Conservation (phyloP, 2,888 invertebrate species). For the Alsophila aescularia region DNA sequence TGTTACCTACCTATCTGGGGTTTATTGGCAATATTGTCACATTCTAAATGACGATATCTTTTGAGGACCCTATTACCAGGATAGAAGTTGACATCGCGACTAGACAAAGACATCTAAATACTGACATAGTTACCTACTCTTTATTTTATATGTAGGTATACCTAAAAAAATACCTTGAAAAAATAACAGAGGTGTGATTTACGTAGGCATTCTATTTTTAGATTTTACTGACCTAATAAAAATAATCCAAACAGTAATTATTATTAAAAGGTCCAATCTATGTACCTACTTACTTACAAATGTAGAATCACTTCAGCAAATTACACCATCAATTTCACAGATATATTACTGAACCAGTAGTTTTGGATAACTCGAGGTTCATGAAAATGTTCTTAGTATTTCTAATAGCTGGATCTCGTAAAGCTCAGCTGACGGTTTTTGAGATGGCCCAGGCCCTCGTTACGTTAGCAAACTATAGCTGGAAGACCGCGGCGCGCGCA, state of each 20-base stretch:
- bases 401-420: constrained; percentile 3
- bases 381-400: not conserved
- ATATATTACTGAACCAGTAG: not conserved
- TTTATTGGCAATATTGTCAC: too few relatives aligned
- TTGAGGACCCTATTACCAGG: too few relatives aligned
- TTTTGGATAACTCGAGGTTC: not conserved
- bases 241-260: not conserved
- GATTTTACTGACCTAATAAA: constrained; percentile 1
- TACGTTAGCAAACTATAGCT: constrained; percentile 4
- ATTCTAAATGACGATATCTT: too few relatives aligned
- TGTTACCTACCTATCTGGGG: too few relatives aligned
- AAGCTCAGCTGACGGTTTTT: constrained; percentile 66
- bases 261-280: not conserved
- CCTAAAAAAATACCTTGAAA: too few relatives aligned
- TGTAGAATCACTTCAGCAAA: not conserved
- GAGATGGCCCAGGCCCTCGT: constrained; percentile 42
- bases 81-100: too few relatives aligned
- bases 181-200: not conserved
- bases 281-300: constrained; percentile 2
- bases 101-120: too few relatives aligned
- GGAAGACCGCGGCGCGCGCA: constrained; percentile 70
- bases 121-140: too few relatives aligned
- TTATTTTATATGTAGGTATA: too few relatives aligned
- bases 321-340: constrained; percentile 6
- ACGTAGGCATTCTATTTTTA: not conserved